Evolutionary conservation across 2,888 invertebrate genomes (phyloP).

Genomic region (Acanthococcus lagerstroemiae): DNA sequence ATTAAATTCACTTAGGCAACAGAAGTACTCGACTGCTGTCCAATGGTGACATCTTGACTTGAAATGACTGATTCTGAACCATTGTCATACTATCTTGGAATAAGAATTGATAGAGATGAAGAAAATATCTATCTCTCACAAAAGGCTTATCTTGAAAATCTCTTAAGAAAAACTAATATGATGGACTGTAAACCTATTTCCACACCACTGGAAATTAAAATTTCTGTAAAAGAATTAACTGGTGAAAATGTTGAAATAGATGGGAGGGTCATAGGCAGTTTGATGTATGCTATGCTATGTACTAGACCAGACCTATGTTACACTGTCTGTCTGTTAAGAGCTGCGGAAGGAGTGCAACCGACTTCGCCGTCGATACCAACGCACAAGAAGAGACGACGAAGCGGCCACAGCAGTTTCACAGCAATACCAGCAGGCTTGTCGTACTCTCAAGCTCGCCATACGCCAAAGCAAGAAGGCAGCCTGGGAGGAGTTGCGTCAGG

Average conservation of each 20-base stretch:
- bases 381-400: no score
- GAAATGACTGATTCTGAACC: not conserved
- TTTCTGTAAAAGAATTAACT: not conserved
- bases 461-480: no score
- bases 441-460: no score
- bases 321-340: not conserved
- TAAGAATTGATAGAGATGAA: not conserved
- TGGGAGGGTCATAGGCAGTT: not conserved
- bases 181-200: not conserved
- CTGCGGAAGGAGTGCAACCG: no score
- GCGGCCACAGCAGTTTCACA: no score
- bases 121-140: not conserved
- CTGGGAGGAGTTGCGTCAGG: no score
- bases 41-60: not conserved
- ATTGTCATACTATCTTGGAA: not conserved
- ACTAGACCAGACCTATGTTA: constrained; percentile 1
- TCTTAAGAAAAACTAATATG: not conserved
- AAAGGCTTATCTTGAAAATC: not conserved
- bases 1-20: not conserved
- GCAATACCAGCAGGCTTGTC: no score
- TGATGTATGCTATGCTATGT: constrained; percentile 1
- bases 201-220: not conserved
- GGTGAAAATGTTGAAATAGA: not conserved
- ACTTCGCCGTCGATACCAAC: no score
- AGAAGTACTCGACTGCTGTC: not conserved